Evolutionary conservation across 2,113 vertebrate species (phyloP).

Genomic region (Halcyon malimbica): DNA sequence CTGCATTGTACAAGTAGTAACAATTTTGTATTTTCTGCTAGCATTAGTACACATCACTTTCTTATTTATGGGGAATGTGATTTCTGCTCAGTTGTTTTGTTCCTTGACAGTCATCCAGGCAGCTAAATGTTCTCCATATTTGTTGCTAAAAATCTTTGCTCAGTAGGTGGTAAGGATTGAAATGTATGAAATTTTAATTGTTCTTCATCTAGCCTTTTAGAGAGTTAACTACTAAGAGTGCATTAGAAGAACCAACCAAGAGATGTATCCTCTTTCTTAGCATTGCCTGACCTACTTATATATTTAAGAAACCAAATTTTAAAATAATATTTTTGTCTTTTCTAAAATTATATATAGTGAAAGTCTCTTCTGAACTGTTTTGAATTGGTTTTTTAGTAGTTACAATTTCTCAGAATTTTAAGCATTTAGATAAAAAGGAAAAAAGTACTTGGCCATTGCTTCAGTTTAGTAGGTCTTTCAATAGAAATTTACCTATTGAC

Average conservation of each 20-base stretch:
- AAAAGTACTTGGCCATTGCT: not conserved
- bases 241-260: conserved; percentile 48
- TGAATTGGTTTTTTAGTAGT: conserved; percentile 33
- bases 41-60: not conserved
- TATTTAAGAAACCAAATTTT: conserved; percentile 53
- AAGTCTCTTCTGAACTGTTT: conserved; percentile 25
- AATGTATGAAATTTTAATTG: conserved; percentile 72
- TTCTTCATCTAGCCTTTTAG: conserved; percentile 28
- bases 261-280: conserved; percentile 29
- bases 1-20: not conserved
- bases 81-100: not conserved
- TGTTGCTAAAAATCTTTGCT: conserved; percentile 38
- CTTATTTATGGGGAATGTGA: not conserved
- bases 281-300: conserved; percentile 40
- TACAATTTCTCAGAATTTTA: conserved; percentile 11
- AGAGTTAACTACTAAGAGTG: conserved; percentile 45
- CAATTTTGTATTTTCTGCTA: not conserved
- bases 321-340: conserved; percentile 5
- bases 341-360: conserved; percentile 23
- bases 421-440: conserved; percentile 5
- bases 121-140: conserved; percentile 51
- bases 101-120: not conserved
- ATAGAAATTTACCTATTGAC: not conserved
- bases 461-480: not conserved
- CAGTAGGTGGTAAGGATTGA: conserved; percentile 43